phyloP scores from a whole-genome alignment of 2,797 vertebrate genomes.

The Pangasius larnaudii region DNA sequence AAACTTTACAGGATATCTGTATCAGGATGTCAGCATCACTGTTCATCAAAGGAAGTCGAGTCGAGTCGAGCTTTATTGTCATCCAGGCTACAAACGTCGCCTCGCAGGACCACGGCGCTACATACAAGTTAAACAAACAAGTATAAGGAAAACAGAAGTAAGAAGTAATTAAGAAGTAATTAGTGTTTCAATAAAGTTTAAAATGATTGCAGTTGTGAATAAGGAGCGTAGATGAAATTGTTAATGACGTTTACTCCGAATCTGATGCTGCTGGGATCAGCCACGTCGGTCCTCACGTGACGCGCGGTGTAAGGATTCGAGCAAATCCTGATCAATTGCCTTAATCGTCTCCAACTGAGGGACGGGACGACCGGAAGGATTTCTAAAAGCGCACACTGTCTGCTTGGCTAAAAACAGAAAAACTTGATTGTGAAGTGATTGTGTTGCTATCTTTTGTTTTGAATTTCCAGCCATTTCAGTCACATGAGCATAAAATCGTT shows the following conservation, averaged over 20 bases:
- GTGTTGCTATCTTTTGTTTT: not conserved
- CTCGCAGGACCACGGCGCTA: too few relatives aligned
- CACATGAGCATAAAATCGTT: not conserved
- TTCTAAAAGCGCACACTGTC: not conserved
- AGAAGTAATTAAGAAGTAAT: not conserved
- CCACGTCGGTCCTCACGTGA: too few relatives aligned
- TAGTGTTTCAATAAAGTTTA: not conserved
- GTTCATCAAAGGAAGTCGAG: not conserved
- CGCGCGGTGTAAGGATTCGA: not conserved
- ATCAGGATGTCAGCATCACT: not conserved
- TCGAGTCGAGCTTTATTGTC: too few relatives aligned
- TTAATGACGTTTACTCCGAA: too few relatives aligned
- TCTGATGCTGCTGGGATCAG: not conserved
- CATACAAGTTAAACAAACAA: too few relatives aligned
- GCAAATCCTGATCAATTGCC: not conserved
- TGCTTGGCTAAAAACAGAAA: not conserved
- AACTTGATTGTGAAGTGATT: not conserved
- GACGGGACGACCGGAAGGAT: not conserved
- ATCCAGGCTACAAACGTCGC: too few relatives aligned
- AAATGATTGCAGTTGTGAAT: too few relatives aligned
- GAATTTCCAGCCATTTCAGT: not conserved
- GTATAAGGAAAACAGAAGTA: too few relatives aligned
- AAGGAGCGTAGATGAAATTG: too few relatives aligned
- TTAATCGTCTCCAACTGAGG: not conserved
- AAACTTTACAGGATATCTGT: not conserved